Conservation (phyloP, 2,888 invertebrate species). For the Acleris holmiana region DNA sequence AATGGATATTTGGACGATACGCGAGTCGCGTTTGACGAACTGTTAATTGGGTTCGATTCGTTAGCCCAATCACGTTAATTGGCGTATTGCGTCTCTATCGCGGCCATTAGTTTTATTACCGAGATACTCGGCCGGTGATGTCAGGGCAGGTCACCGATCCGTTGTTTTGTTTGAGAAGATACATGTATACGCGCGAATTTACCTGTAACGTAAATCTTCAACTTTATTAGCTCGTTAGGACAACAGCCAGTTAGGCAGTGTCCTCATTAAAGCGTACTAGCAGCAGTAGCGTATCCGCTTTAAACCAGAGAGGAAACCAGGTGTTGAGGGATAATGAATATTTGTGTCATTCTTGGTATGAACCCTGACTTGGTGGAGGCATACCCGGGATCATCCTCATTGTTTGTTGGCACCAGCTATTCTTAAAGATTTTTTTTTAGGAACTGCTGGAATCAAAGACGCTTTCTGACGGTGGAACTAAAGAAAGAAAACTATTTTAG, state of each 20-base stretch:
- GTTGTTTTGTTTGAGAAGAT: slow-evolving; percentile 22
- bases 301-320: too few relatives aligned
- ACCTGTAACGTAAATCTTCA: not conserved
- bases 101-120: slow-evolving; percentile 32
- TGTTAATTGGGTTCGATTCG: slow-evolving; percentile 35
- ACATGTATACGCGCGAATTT: not conserved
- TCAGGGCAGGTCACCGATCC: slow-evolving; percentile 19
- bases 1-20: not conserved
- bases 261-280: too few relatives aligned
- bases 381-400: too few relatives aligned
- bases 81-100: slow-evolving; percentile 27
- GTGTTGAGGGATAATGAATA: too few relatives aligned
- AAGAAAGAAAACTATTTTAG: too few relatives aligned
- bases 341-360: too few relatives aligned
- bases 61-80: slow-evolving; percentile 33
- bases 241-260: not conserved
- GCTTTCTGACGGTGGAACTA: too few relatives aligned
- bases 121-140: slow-evolving; percentile 24
- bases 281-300: too few relatives aligned
- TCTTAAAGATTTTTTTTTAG: too few relatives aligned
- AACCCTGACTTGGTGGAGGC: too few relatives aligned
- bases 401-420: too few relatives aligned
- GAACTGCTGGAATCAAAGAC: too few relatives aligned
- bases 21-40: slow-evolving; percentile 26
- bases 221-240: not conserved